Evolutionary conservation across 2,888 invertebrate genomes (phyloP), one percentile per base, ranked within the genome.

Genomic region (Phania funesta): DNA sequence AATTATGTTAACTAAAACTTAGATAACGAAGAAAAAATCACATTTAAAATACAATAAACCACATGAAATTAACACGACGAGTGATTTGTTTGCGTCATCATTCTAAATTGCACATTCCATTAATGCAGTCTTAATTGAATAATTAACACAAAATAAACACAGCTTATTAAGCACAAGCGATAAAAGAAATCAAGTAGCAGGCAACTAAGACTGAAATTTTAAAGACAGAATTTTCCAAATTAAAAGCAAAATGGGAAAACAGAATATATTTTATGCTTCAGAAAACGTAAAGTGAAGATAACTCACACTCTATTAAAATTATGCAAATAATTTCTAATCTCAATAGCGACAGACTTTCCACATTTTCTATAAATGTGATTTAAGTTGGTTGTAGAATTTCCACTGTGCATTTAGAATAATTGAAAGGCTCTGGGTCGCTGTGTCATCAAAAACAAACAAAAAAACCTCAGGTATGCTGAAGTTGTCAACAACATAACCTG

Each of bases 401-500:
- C 2, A 20, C 50, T 52, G 9, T 68, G n/a, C 44, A 32, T 9
- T 29, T 22, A 20, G 29, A 62, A 52, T 44, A 6, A 18, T 35
- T 50, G 20, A 20, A 22, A 18, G 22, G 26, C n/a, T 52, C 16
- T 18, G 32, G 41, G 29, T 44, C 24, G 26, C 38, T 48, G 35
- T 38, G 35, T 32, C 56, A 29, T 26, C 46, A 29, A 22, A 41
- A 38, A 20, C 13, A 2, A 9, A 29, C 16, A 29, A 48, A 26
- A 32, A 11, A 38, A 32, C 3, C 5, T 26, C 70, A 71, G 67
- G 64, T 74, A 38, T 76, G 41, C 16, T 62, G 7, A 58, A 44
- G 16, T 20, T 81, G 26, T 48, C 76, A 81, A 41, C 74, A 64
- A 64, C 50, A 74, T 64, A 11, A 52, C 16, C 44, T 77, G 67